Conservation (phyloP, 2,797 vertebrate species). For the Pantherophis alleghaniensis region DNA sequence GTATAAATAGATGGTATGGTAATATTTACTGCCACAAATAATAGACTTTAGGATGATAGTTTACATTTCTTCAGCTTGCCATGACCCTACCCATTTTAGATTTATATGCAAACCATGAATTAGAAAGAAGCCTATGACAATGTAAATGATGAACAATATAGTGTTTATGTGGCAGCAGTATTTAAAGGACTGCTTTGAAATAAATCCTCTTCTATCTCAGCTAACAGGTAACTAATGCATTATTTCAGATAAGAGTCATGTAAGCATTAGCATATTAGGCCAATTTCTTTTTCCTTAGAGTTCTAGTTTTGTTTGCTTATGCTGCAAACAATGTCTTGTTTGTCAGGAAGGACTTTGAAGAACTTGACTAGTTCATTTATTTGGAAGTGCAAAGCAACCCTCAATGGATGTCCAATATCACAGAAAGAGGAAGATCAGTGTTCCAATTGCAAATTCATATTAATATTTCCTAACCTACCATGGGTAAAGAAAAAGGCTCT, state of each 20-base stretch:
- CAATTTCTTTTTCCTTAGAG: constrained; percentile 39
- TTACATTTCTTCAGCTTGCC: neutral
- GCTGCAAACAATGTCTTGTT: constrained; percentile 62
- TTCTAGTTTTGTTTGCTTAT: constrained; percentile 54
- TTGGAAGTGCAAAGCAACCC: constrained; percentile 53
- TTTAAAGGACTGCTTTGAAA: constrained; percentile 47
- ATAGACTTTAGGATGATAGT: neutral
- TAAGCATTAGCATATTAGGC: constrained; percentile 58
- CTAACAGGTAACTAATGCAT: constrained; percentile 53
- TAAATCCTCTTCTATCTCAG: constrained; percentile 38
- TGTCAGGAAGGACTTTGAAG: constrained; percentile 45
- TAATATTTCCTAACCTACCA: constrained; percentile 32
- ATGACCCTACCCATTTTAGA: neutral
- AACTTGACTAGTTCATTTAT: constrained; percentile 52
- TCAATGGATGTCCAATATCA: constrained; percentile 40
- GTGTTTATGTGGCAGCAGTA: constrained; percentile 44
- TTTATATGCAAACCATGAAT: neutral
- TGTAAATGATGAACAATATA: constrained; percentile 40
- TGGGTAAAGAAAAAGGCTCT: neutral
- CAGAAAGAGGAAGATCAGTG: constrained; percentile 36
- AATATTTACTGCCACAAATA: neutral
- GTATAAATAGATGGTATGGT: neutral
- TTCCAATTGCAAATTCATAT: constrained; percentile 44
- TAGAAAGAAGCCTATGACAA: neutral
- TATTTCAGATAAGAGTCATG: constrained; percentile 53